phyloP scores from a whole-genome alignment of 2,888 invertebrate species.

The Mimas tiliae region DNA sequence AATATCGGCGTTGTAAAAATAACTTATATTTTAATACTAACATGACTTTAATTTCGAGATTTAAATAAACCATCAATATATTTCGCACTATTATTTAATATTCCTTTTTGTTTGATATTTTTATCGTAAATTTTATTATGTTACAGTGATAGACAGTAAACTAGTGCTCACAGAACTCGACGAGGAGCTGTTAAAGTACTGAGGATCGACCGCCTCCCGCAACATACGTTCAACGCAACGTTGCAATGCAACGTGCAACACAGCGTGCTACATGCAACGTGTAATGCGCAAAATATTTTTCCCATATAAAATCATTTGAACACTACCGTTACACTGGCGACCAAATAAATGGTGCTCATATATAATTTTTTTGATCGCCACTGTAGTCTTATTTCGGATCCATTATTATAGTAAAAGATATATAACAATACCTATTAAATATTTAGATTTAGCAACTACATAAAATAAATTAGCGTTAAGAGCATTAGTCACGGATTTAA shows the following conservation, averaged over 20 bases:
- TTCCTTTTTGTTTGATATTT: not conserved
- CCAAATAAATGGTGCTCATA: slow-evolving; percentile 21
- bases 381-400: slow-evolving; percentile 1
- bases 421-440: slow-evolving; percentile 17
- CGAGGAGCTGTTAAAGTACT: slow-evolving; percentile 75
- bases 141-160: slow-evolving; percentile 82
- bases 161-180: slow-evolving; percentile 73
- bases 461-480: slow-evolving; percentile 29
- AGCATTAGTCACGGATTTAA: not conserved
- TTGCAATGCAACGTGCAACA: slow-evolving; percentile 25
- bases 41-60: not conserved
- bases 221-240: slow-evolving; percentile 36
- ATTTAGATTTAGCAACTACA: slow-evolving; percentile 15
- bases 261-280: slow-evolving; percentile 26
- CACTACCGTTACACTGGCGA: slow-evolving; percentile 22
- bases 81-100: not conserved
- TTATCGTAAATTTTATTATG: slow-evolving; percentile 24
- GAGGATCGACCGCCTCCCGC: slow-evolving; percentile 38
- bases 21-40: too few relatives aligned
- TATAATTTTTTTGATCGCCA: slow-evolving; percentile 24
- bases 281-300: slow-evolving; percentile 20
- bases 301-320: slow-evolving; percentile 17
- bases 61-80: not conserved
- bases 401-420: slow-evolving; percentile 11
- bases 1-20: too few relatives aligned